Conservation (phyloP, 2,888 invertebrate genomes). For the Patella ulyssiponensis region DNA sequence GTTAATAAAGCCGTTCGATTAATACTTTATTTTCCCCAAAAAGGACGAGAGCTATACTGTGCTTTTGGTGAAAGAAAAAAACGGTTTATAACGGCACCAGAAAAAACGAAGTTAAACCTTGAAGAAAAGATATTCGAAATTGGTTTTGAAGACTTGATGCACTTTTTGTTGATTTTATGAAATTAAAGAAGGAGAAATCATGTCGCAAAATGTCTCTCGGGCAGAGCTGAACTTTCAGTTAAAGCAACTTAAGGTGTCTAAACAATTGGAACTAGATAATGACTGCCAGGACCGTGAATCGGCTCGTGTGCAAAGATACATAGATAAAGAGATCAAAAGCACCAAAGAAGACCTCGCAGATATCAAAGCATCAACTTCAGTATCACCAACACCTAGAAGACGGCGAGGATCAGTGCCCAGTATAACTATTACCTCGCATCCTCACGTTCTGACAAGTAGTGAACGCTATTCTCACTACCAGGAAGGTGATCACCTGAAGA, state of each 20-base stretch:
- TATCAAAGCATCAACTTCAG: background rate
- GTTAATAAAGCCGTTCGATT: too few relatives aligned
- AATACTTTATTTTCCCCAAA: too few relatives aligned
- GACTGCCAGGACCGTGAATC: background rate
- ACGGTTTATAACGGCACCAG: too few relatives aligned
- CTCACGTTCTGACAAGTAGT: background rate
- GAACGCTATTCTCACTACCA: background rate
- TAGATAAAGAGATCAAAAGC: background rate
- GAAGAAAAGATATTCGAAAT: too few relatives aligned
- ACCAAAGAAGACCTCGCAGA: background rate
- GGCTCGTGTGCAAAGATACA: background rate
- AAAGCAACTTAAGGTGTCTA: background rate
- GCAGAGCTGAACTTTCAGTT: background rate
- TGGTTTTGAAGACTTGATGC: too few relatives aligned
- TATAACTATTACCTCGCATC: background rate
- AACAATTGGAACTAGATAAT: background rate
- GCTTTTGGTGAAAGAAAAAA: too few relatives aligned
- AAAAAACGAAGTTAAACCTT: too few relatives aligned
- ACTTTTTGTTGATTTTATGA: too few relatives aligned
- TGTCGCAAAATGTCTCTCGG: background rate
- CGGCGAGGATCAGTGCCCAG: background rate
- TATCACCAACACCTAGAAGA: background rate
- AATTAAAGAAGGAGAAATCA: background rate
- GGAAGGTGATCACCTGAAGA: conserved; percentile 6
- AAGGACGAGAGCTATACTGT: too few relatives aligned